A percentile compares a stretch with the other conserved stretches of the same genome.
phyloP scores from a whole-genome alignment of 37 sponge, comb jelly and placozoan genomes.

The Haliclona indistincta region DNA sequence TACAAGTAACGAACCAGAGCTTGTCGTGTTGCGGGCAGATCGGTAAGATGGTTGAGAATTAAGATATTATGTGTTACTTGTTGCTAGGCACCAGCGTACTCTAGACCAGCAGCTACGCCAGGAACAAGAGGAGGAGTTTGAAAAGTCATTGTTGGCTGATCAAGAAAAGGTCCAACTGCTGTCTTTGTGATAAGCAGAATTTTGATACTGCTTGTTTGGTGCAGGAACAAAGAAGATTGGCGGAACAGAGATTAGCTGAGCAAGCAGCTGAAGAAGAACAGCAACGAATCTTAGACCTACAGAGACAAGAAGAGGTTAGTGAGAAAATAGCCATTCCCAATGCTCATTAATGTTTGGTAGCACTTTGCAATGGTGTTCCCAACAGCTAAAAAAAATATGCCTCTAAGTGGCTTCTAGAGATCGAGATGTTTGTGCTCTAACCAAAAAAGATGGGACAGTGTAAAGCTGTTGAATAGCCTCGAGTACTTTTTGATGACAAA shows the following conservation, averaged over 20 bases:
- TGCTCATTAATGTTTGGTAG: no score
- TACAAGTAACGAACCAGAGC: conserved; percentile 55
- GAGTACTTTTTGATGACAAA: no score
- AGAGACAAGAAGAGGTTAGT: conserved; percentile 33
- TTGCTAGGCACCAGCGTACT: conserved; percentile 28
- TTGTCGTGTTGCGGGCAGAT: conserved; percentile 69
- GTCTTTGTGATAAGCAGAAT: background rate
- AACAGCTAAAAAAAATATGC: no score
- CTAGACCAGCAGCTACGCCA: conserved; percentile 57
- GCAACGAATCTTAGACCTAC: conserved; percentile 11
- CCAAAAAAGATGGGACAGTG: no score
- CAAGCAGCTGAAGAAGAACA: conserved; percentile 6
- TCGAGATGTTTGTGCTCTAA: no score
- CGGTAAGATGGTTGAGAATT: conserved; percentile 50
- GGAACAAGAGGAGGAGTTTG: conserved; percentile 72
- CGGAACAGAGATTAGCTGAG: conserved; percentile 2
- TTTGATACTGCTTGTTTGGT: background rate
- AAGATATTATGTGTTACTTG: no score
- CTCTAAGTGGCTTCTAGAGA: no score
- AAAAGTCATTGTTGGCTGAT: conserved; percentile 63
- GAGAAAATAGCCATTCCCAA: background rate
- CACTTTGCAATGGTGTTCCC: no score
- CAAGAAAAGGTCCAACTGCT: conserved; percentile 41
- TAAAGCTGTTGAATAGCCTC: no score
- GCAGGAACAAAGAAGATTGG: conserved; percentile 12